Evolutionary conservation across 2,113 vertebrate genomes (phyloP).

Genomic region (Triplophysa tibetana): DNA sequence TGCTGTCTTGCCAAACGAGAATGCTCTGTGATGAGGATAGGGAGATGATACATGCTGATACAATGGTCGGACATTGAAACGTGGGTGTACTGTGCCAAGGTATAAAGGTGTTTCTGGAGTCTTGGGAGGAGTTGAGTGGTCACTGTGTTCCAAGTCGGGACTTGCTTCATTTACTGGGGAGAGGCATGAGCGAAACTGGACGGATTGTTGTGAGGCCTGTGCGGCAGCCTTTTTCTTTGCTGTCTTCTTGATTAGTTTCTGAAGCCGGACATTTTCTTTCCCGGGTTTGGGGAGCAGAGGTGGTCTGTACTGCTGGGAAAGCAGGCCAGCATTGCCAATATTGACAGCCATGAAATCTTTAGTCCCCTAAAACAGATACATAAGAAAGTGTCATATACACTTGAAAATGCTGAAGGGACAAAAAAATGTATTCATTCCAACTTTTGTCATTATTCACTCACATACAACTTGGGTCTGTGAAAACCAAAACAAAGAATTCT

Average conservation of each 20-base stretch:
- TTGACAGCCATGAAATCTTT: constrained; percentile 79
- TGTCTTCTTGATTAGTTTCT: constrained; percentile 83
- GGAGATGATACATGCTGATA: constrained; percentile 76
- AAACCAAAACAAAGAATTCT: too few relatives aligned
- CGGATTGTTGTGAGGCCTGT: constrained; percentile 58
- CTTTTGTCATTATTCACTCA: too few relatives aligned
- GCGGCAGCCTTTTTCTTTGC: constrained; percentile 75
- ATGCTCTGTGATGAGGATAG: constrained; percentile 68
- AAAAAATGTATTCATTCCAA: too few relatives aligned
- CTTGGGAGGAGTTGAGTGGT: constrained; percentile 65
- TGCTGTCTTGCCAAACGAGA: constrained; percentile 65
- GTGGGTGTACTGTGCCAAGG: constrained; percentile 37
- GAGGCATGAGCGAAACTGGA: constrained; percentile 81
- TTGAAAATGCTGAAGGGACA: neutral
- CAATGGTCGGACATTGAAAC: constrained; percentile 66
- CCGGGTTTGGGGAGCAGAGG: constrained; percentile 87
- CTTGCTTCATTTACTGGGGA: constrained; percentile 93
- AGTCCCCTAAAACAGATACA: constrained; percentile 67
- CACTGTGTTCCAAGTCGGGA: constrained; percentile 79
- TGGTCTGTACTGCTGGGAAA: constrained; percentile 75
- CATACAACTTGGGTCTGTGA: too few relatives aligned
- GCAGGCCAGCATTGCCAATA: constrained; percentile 63
- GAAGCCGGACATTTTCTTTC: constrained; percentile 86
- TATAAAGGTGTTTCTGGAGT: constrained; percentile 55
- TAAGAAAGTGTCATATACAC: neutral